Percentiles rank a stretch among this genome's conserved stretches.
Conservation (phyloP, 64 coral and sea anemone genomes). For the Montipora efflorescens region DNA sequence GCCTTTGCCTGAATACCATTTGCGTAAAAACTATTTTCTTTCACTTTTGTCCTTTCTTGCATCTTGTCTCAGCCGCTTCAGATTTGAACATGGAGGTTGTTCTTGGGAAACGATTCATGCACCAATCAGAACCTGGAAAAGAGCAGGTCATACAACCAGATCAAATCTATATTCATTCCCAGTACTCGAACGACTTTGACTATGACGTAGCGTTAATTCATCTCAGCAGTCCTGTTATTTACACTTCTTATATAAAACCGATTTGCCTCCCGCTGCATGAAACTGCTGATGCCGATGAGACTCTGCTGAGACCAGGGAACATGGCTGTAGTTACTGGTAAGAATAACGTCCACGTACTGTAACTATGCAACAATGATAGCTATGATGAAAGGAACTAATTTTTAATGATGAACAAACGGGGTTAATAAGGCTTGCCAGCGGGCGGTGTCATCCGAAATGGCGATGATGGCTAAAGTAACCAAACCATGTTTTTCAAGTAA, state of each 20-base stretch:
- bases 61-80: not conserved
- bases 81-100: constrained; percentile 37
- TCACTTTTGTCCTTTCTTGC: too few species aligned
- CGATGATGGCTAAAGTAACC: too few species aligned
- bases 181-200: constrained; percentile 61
- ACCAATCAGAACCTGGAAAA: constrained; percentile 7
- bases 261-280: constrained; percentile 74
- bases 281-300: not conserved
- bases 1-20: too few species aligned
- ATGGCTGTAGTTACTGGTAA: not conserved
- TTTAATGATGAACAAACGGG: too few species aligned
- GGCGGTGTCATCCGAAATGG: too few species aligned
- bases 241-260: constrained; percentile 80
- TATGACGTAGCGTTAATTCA: constrained; percentile 78
- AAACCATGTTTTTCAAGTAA: too few species aligned
- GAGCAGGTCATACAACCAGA: constrained; percentile 64
- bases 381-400: too few species aligned
- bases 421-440: too few species aligned
- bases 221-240: constrained; percentile 34
- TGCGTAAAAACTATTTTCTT: too few species aligned
- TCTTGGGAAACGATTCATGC: constrained; percentile 75
- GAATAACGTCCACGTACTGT: not conserved
- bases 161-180: constrained; percentile 60
- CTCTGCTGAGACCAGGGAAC: not conserved
- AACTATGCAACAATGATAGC: too few species aligned